These are phyloP conservation scores for Brachionus calyciflorus DNA, from an alignment of 1,140 invertebrate genomes.

Conservation along the genomic window DNA sequence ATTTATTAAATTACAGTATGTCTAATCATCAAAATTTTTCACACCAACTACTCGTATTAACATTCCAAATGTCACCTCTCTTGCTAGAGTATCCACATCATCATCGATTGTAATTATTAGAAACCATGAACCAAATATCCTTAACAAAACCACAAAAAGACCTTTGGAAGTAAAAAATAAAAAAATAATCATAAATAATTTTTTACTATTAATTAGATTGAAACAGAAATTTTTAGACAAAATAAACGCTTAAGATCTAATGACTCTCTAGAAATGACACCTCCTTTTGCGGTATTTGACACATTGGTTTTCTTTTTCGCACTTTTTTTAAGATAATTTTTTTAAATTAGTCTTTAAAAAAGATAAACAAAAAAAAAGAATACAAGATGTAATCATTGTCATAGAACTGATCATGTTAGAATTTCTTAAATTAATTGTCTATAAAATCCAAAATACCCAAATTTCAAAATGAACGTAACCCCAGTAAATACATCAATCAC, in stretches of 20 bases:
- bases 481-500: not conserved
- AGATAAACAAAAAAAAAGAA: constrained; percentile 11
- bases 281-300: not conserved
- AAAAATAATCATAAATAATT: not conserved
- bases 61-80: constrained; percentile 26
- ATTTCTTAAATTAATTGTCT: not conserved
- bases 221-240: not conserved
- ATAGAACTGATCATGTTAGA: constrained; percentile 19
- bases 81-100: not conserved
- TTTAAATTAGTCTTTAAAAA: not conserved
- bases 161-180: not conserved
- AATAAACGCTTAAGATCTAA: constrained; percentile 19
- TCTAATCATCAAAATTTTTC: constrained; percentile 12
- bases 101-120: constrained; percentile 14
- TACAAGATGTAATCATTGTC: not conserved
- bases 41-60: not conserved
- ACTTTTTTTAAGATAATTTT: not conserved
- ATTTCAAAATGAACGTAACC: not conserved
- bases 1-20: not conserved
- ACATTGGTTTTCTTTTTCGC: not conserved
- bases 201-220: not conserved
- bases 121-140: not conserved
- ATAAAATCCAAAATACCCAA: not conserved
- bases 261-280: constrained; percentile 7
- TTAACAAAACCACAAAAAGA: constrained; percentile 1